Evolutionary conservation across 2,888 invertebrate species (phyloP), one percentile per base, ranked within the genome.

Genomic region (Plutella xylostella): DNA sequence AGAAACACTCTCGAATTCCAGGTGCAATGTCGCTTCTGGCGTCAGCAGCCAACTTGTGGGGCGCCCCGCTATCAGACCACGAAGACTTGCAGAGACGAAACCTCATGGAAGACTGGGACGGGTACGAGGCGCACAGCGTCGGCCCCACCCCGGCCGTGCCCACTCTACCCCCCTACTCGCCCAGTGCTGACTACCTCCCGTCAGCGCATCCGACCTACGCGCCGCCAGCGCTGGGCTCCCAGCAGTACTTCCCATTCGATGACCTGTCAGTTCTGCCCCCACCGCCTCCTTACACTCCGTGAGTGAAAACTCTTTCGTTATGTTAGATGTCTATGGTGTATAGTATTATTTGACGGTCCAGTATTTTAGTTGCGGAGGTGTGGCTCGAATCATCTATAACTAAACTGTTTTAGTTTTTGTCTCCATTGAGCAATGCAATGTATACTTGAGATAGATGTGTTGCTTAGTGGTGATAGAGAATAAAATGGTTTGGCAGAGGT

Each of bases 1-100:
- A n/a, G n/a, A n/a, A n/a, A n/a, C n/a, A n/a, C n/a, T n/a, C n/a
- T n/a, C 2, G 19, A 20, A 35, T 77, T 83, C 12, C 85, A 84
- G 91, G 91, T 57, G 88, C 87, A 35, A 72, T 90, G 40, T 87
- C 90, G 33, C 77, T 91, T 41, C 63, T 90, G 54, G 90, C 90
- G 5, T 88, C 90, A 12, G 90, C 91, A 17, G 89, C 89, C 53
- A 90, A 89, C 57, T 71, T 91, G 37, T 85, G 91, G 68, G 83
- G 87, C 51, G 86, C 86, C 48, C 85, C 86, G 34, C 58, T 85
- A 30, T 66, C 83, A 2, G 69, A 65, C 31, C 74, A 78, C 21
- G 84, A 85, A 41, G 82, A 82, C 46, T 58, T 82, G 28, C 85
- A 85, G 53, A 68, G 84, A 54, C 70, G 86, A 45, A 87, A 87